Conservation (phyloP, 2,888 invertebrate genomes). For the Tuberolachnus salignus region DNA sequence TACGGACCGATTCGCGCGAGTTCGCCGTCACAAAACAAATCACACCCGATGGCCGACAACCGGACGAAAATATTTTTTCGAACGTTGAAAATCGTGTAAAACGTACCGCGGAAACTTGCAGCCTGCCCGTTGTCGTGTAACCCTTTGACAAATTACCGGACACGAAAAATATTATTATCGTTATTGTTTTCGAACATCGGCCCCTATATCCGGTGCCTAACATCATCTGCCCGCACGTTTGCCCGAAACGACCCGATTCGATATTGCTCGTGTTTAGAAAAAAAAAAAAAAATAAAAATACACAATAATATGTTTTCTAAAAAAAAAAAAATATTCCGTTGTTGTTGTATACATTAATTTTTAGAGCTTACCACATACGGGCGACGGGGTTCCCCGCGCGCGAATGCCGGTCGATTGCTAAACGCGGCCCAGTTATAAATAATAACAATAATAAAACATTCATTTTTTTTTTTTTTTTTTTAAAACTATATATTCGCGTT, state of each 20-base stretch:
- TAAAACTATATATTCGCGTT: background rate
- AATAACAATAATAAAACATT: conserved; percentile 5
- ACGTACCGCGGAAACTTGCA: too few relatives aligned
- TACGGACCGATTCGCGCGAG: too few relatives aligned
- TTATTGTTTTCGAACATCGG: background rate
- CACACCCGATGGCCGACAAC: too few relatives aligned
- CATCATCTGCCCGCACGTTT: conserved; percentile 1
- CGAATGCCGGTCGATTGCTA: background rate
- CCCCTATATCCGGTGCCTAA: background rate
- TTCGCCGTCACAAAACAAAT: too few relatives aligned
- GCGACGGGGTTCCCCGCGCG: conserved; percentile 2
- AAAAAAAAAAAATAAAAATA: background rate
- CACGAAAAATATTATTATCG: background rate
- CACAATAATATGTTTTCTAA: background rate
- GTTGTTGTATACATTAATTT: background rate
- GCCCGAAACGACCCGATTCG: conserved; percentile 6
- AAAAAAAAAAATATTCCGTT: background rate
- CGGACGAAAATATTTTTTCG: too few relatives aligned
- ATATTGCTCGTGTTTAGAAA: background rate
- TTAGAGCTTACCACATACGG: background rate
- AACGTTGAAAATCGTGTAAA: too few relatives aligned
- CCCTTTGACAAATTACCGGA: background rate
- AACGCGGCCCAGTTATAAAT: conserved; percentile 17
- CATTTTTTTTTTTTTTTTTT: too few relatives aligned
- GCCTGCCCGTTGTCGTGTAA: too few relatives aligned